Percentiles rank a stretch among this genome's conserved stretches.
phyloP scores from a whole-genome alignment of 2,113 vertebrate genomes.

The Typhlomys cinereus region DNA sequence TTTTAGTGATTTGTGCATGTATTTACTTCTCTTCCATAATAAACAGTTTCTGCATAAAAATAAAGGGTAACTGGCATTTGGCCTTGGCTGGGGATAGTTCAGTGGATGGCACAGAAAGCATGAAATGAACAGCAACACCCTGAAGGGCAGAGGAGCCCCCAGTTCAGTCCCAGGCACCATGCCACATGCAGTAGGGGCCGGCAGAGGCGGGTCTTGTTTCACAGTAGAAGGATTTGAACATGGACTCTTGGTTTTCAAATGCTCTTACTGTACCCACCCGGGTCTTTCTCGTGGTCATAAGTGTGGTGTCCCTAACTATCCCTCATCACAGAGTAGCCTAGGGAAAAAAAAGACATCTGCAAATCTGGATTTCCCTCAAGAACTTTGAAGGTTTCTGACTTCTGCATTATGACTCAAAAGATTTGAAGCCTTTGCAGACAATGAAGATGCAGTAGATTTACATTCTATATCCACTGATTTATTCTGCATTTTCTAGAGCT shows the following conservation, averaged over 20 bases:
- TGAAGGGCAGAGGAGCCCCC: too few species aligned
- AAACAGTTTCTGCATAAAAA: not conserved
- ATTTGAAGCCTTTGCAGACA: not conserved
- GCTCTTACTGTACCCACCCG: not conserved
- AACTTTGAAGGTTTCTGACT: not conserved
- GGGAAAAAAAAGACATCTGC: not conserved
- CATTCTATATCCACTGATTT: not conserved
- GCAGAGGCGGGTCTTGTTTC: not conserved
- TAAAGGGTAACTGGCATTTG: not conserved
- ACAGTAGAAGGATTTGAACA: not conserved
- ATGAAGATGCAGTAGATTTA: not conserved
- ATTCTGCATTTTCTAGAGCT: not conserved
- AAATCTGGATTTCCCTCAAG: not conserved
- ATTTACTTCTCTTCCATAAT: not conserved
- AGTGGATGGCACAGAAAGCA: not conserved
- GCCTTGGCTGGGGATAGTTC: not conserved
- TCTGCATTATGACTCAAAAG: not conserved
- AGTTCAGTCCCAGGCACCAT: not conserved
- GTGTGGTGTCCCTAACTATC: not conserved
- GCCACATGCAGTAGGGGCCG: fast-evolving
- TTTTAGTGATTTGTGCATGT: too few species aligned
- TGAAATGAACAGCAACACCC: too few species aligned
- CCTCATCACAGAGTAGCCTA: fast-evolving
- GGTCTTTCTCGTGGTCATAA: not conserved
- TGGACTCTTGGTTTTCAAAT: not conserved